Base-by-base conservation (phyloP, 1,140 invertebrate genomes). In the Cephus cinctus region DNA sequence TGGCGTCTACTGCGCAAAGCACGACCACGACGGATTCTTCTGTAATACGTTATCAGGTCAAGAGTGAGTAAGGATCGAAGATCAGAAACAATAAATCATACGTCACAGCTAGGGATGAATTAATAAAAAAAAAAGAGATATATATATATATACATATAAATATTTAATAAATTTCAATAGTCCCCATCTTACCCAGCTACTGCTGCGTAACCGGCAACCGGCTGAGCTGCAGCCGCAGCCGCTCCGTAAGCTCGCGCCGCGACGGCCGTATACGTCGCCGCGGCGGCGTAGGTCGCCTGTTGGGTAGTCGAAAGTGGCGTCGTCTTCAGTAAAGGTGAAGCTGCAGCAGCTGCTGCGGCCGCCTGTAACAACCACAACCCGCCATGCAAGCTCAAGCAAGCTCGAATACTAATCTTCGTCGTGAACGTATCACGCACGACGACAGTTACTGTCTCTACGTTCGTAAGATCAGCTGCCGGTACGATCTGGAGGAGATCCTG, bases 181-280 rank as follows among this genome's bases (percentile, higher is more conserved):
- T n/a, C n/a, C n/a, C n/a, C n/a, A 34, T 66, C 81, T 79, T 78
- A 87, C 83, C 87, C 87, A 55, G 86, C 84, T 42, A 86, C 83
- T 56, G 83, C 79, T 43, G 83, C 83, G 69, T 86, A 81, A 65
- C 84, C 76, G 50, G 82, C 77, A 51, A 83, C 78, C 58, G 83
- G 80, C 72, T 83, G 77, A 75, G 86, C 82, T 55, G 87, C 83
- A 53, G 84, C 85, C 52, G 83, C 83, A 54, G 84, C 83, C 63
- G 81, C 81, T 27, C 77, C 78, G 51, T 87, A 87, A 55, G 86
- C 85, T 59, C 88, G 77, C 34, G 89, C 88, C 38, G 89, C 88
- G 31, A 88, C 90, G 23, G 90, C 86, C 40, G 88, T 88, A 61
- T 90, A 89, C 27, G 85, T 86, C 21, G 90, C 90, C 51, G 87